phyloP scores from a whole-genome alignment of 2,113 vertebrate species.

The Apus apus region DNA sequence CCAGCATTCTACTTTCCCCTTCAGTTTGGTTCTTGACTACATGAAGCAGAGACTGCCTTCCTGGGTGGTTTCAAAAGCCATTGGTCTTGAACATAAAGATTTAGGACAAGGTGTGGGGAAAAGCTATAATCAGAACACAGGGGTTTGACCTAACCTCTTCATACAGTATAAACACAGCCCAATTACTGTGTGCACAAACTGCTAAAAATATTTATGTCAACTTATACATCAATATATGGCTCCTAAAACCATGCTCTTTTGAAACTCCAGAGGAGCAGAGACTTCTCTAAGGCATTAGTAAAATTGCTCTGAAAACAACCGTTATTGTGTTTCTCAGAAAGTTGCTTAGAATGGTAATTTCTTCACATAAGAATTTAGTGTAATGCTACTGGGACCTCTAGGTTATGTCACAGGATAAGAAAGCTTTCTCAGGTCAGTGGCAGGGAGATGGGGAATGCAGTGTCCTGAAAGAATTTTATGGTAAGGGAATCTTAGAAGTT shows the following conservation, averaged over 20 bases:
- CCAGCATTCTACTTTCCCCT: not conserved
- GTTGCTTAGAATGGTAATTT: not conserved
- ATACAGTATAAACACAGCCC: not conserved
- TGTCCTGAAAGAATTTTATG: not conserved
- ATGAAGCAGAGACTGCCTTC: not conserved
- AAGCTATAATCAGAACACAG: not conserved
- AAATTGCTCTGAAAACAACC: not conserved
- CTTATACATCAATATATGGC: not conserved
- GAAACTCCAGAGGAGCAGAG: not conserved
- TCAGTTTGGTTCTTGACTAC: rapidly evolving
- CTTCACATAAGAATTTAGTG: not conserved
- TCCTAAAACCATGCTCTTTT: not conserved
- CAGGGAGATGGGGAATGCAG: not conserved
- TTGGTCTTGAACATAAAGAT: not conserved
- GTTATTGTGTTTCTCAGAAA: not conserved
- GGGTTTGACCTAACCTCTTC: not conserved
- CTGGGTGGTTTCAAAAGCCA: not conserved
- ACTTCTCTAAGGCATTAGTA: not conserved
- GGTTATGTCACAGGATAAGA: not conserved
- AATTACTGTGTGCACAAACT: not conserved
- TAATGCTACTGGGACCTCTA: not conserved
- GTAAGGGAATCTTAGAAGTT: not conserved
- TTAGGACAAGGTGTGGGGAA: not conserved
- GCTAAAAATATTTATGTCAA: not conserved
- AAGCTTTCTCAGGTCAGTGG: not conserved